A percentile compares a stretch with the other conserved stretches of the same genome.
Evolutionary conservation across 2,113 vertebrate genomes (phyloP).

Genomic region (Zootoca vivipara): DNA sequence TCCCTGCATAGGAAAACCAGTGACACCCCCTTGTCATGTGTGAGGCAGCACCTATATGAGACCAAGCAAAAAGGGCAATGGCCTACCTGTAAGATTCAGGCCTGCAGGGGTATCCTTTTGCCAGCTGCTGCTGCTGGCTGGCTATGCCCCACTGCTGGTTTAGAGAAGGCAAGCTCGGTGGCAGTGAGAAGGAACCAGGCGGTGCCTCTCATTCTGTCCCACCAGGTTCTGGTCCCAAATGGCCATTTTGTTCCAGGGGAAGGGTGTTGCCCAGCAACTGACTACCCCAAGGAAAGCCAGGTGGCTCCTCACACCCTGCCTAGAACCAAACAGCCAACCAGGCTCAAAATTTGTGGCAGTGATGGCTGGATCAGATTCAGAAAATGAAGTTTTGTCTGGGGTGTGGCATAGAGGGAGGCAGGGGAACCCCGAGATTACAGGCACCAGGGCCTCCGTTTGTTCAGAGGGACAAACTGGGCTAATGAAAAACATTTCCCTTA

Average conservation of each 20-base stretch:
- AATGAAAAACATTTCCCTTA: conserved; percentile 25
- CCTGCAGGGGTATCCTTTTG: neutral
- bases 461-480: neutral
- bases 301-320: neutral
- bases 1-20: neutral
- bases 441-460: neutral
- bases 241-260: neutral
- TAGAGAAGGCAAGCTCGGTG: neutral
- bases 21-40: neutral
- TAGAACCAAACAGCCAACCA: neutral
- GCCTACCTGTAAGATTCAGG: neutral
- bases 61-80: neutral
- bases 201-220: neutral
- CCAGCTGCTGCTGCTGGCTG: neutral
- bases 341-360: neutral
- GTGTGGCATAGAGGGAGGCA: neutral
- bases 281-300: neutral
- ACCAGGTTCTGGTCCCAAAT: neutral
- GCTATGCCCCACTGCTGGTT: neutral
- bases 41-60: neutral
- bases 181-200: neutral
- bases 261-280: neutral
- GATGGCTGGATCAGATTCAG: neutral
- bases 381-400: neutral
- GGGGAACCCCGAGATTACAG: neutral